Evolutionary conservation across 2,797 vertebrate species (phyloP).

Genomic region (Hozukius guyotensis): DNA sequence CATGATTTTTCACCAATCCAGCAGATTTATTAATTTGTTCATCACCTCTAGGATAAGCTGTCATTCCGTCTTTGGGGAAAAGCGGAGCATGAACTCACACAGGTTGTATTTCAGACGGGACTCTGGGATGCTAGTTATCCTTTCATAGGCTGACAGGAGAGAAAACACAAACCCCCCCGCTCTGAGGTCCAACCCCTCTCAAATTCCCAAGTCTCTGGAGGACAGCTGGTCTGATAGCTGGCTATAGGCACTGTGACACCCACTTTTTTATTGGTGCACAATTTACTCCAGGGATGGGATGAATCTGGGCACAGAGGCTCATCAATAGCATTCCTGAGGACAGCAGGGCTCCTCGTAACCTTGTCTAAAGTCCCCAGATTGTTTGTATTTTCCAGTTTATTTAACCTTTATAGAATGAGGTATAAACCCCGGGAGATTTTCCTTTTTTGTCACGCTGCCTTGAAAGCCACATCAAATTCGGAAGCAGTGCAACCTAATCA

Average conservation of each 20-base stretch:
- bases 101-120: constrained; percentile 58
- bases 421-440: neutral
- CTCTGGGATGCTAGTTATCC: constrained; percentile 56
- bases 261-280: constrained; percentile 26
- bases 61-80: constrained; percentile 57
- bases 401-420: constrained; percentile 21
- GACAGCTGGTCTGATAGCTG: constrained; percentile 42
- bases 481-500: constrained; percentile 21
- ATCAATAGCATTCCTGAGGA: neutral
- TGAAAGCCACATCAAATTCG: constrained; percentile 9
- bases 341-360: constrained; percentile 3
- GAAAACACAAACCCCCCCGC: constrained; percentile 8
- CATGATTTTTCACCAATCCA: constrained; percentile 10
- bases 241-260: constrained; percentile 21
- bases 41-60: constrained; percentile 43
- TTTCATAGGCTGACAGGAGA: constrained; percentile 62
- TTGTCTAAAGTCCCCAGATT: constrained; percentile 8
- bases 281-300: constrained; percentile 24
- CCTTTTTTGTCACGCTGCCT: neutral
- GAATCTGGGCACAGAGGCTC: constrained; percentile 9
- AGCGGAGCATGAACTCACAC: constrained; percentile 45
- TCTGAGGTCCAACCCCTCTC: constrained; percentile 59
- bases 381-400: constrained; percentile 38
- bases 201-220: constrained; percentile 54
- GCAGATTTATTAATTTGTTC: constrained; percentile 43